Evolutionary conservation across 2,113 vertebrate genomes (phyloP).

Genomic region (Recurvirostra avosetta): DNA sequence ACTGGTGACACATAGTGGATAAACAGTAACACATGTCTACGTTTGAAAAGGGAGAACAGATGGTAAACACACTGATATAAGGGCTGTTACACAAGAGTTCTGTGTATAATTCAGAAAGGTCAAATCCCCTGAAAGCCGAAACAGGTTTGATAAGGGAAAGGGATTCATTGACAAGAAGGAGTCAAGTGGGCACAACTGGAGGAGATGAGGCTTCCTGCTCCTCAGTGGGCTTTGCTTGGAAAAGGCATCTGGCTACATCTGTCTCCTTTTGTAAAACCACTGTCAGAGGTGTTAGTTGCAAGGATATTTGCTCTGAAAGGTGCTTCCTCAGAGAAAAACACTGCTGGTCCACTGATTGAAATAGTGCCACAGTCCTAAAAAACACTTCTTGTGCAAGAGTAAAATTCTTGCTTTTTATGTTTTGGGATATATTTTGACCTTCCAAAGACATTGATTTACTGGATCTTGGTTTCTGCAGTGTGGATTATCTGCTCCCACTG

Average conservation of each 20-base stretch:
- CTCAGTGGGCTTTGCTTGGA: neutral
- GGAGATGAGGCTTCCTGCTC: neutral
- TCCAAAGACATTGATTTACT: neutral
- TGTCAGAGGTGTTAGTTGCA: neutral
- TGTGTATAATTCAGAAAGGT: constrained; percentile 58
- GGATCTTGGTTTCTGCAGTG: neutral
- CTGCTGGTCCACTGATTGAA: neutral
- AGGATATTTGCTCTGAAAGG: neutral
- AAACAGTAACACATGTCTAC: constrained; percentile 65
- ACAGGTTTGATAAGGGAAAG: constrained; percentile 32
- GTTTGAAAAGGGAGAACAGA: constrained; percentile 61
- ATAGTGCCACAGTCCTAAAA: neutral
- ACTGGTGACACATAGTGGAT: constrained; percentile 73
- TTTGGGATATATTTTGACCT: neutral
- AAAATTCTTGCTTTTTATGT: neutral
- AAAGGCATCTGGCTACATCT: neutral
- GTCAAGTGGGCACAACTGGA: neutral
- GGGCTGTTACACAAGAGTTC: constrained; percentile 55
- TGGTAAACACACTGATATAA: constrained; percentile 66
- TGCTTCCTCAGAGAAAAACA: neutral
- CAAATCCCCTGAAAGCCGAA: constrained; percentile 18
- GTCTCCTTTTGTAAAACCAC: neutral
- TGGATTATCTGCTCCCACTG: neutral
- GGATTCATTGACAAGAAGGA: constrained; percentile 23
- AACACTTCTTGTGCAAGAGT: neutral